Evolutionary conservation across 1,140 invertebrate species (phyloP).

Genomic region (Cyclina sinensis): DNA sequence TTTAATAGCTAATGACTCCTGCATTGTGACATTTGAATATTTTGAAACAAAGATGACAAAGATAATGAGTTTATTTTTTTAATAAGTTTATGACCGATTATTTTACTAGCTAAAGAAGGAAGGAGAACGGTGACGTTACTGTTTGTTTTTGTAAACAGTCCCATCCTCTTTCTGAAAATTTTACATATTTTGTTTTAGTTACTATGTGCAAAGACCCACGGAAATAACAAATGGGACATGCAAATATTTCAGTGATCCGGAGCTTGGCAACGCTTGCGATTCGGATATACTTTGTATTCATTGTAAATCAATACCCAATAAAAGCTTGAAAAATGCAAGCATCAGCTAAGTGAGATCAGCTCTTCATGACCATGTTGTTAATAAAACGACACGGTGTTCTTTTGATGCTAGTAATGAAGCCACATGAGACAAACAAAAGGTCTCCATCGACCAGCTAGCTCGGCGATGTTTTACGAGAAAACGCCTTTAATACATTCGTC

Average conservation of each 20-base stretch:
- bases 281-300: constrained; percentile 3
- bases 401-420: constrained; percentile 16
- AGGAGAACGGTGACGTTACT: too few relatives aligned
- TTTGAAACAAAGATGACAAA: too few relatives aligned
- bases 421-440: neutral
- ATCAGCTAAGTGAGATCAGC: neutral
- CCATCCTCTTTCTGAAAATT: too few relatives aligned
- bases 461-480: neutral
- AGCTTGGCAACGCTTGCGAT: neutral
- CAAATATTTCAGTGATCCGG: neutral
- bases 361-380: constrained; percentile 3
- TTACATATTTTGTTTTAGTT: neutral
- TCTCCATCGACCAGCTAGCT: constrained; percentile 22
- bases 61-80: too few relatives aligned
- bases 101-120: too few relatives aligned
- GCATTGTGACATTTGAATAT: too few relatives aligned
- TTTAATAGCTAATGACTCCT: too few relatives aligned
- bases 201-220: neutral
- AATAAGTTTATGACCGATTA: too few relatives aligned
- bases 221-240: neutral
- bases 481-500: neutral
- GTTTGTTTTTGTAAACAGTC: too few relatives aligned
- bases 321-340: neutral
- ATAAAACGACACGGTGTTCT: constrained; percentile 23
- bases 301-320: constrained; percentile 41